Conservation (phyloP, 2,888 invertebrate species). For the Eurytoma californica region DNA sequence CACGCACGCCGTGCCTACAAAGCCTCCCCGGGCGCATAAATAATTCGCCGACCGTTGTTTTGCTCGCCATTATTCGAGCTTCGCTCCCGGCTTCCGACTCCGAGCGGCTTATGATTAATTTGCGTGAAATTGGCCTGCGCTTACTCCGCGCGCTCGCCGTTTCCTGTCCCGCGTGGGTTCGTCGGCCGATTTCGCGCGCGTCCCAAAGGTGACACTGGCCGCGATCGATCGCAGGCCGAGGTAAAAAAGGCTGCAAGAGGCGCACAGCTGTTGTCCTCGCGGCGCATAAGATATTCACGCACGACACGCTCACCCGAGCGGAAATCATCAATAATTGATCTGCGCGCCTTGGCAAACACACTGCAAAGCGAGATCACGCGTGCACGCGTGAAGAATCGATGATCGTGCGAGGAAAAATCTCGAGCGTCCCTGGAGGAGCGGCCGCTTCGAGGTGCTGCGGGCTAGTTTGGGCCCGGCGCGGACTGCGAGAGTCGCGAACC, state of each 20-base stretch:
- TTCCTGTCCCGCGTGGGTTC: no score
- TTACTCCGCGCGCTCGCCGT: not conserved
- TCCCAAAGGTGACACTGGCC: no score
- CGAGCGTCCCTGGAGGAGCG: not conserved
- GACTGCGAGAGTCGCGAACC: not conserved
- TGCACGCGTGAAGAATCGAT: not conserved
- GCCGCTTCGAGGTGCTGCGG: not conserved
- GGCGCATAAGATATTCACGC: not conserved
- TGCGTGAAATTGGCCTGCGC: slow-evolving; percentile 31
- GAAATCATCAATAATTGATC: not conserved
- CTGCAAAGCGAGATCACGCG: not conserved
- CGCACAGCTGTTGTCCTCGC: not conserved
- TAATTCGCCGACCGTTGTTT: slow-evolving; percentile 36
- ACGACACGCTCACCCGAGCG: not conserved
- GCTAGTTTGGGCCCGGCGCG: not conserved
- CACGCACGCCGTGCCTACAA: slow-evolving; percentile 7
- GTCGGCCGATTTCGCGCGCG: no score
- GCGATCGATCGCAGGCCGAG: not conserved
- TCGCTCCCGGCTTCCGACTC: not conserved
- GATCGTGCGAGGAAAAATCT: not conserved
- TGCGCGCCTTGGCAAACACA: not conserved
- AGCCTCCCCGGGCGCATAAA: slow-evolving; percentile 28
- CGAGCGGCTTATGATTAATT: slow-evolving; percentile 29
- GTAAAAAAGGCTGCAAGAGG: not conserved
- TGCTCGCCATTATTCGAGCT: not conserved